Evolutionary conservation across 2,888 invertebrate species (phyloP), one percentile per base, ranked within the genome.

Genomic region (Phania funesta): DNA sequence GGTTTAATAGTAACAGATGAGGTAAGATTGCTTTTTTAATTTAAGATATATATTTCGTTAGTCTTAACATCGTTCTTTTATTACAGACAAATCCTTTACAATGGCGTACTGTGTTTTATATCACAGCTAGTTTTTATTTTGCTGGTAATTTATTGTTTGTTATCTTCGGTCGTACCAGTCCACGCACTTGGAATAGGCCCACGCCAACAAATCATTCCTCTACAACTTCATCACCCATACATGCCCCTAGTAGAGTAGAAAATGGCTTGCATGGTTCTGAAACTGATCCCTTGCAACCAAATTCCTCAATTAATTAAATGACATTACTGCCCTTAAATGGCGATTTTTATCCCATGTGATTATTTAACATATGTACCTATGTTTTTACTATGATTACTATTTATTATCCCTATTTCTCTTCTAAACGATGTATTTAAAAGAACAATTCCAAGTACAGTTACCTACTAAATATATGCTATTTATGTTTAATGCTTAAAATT

Each of bases 31-130:
- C 1, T 13, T 38, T 38, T 38, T 3, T 13, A 2, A 3, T 38
- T 38, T 38, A n/a, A n/a, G n/a, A n/a, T 0, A 26, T 13, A n/a
- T 16, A 2, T 13, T 38, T 56, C 32, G n/a, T 4, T 20, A 5
- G 1, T 46, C 48, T 76, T 64, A 13, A 48, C 0, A 82, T 79
- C 58, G 87, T 85, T 84, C 83, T 84, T 24, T 26, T 70, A 46
- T 92, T 89, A 20, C 91, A 96, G 95, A 91, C 90, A 13, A 91
- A 94, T 85, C 92, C 93, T 0, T 83, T 87, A 1, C 94, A 95
- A 87, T 96, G 96, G 96, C 92, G 93, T 62, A 93, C 93, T 71
- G 94, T 96, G 13, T 96, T 96, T 90, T 94, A 94, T 88, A 91
- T 95, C 7, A 93, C 96, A 0, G 93, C 95, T 0, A 93, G 92